These are phyloP conservation scores for Platyrinchus mystaceus DNA, from an alignment of 2,797 vertebrate genomes.

Conservation along the genomic window DNA sequence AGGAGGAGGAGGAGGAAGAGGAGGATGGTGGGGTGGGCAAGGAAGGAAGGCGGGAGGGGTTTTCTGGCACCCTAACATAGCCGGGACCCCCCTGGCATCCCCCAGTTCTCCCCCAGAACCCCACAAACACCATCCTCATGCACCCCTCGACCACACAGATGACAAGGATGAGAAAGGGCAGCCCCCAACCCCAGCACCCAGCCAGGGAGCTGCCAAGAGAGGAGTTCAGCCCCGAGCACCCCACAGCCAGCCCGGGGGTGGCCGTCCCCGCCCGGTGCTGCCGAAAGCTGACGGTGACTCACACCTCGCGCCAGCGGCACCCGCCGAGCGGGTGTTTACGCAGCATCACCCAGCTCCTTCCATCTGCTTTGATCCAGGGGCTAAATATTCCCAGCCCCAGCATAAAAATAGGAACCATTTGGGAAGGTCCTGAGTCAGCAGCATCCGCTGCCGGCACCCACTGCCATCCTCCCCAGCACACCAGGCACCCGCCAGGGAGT, in stretches of 20 bases:
- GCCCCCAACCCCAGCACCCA: neutral
- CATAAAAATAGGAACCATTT: conserved; percentile 47
- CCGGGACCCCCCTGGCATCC: neutral
- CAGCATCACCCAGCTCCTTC: conserved; percentile 45
- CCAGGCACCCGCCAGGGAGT: neutral
- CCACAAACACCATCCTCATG: neutral
- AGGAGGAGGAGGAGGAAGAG: neutral
- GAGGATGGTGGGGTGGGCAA: conserved; percentile 27
- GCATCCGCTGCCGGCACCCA: neutral
- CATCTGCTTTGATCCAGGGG: conserved; percentile 42
- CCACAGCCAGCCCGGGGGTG: neutral
- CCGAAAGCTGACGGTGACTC: conserved; percentile 16
- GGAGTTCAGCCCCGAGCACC: neutral
- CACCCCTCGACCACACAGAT: neutral
- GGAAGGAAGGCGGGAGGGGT: neutral
- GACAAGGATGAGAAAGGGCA: neutral
- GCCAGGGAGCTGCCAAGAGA: accelerated
- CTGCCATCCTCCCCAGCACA: neutral
- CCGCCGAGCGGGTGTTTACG: neutral
- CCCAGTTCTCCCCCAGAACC: neutral
- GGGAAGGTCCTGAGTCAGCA: conserved; percentile 35
- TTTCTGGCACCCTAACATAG: neutral
- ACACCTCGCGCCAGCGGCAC: neutral
- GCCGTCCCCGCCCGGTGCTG: neutral
- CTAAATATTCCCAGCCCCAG: conserved; percentile 28